Conservation (phyloP, 2,888 invertebrate species). For the Pollenia angustigena region DNA sequence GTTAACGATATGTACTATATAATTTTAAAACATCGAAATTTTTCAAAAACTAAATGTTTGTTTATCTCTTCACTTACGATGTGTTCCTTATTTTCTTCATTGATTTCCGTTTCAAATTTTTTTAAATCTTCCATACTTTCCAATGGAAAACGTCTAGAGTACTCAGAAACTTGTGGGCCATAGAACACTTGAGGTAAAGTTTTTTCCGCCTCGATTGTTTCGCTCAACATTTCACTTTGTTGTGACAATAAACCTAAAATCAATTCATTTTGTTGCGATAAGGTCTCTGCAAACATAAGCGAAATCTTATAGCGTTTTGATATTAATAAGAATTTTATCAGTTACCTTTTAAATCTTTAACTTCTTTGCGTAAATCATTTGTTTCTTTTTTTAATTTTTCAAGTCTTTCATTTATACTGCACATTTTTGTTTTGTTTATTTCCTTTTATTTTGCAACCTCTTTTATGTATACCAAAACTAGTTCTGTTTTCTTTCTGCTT, state of each 20-base stretch:
- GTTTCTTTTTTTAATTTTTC: constrained; percentile 48
- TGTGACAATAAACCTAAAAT: constrained; percentile 49
- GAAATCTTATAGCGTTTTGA: not conserved
- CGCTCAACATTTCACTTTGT: constrained; percentile 12
- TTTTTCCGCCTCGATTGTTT: not conserved
- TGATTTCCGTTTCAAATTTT: constrained; percentile 44
- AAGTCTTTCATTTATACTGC: constrained; percentile 45
- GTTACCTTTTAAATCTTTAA: constrained; percentile 58
- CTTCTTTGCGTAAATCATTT: constrained; percentile 41
- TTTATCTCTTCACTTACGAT: constrained; percentile 23
- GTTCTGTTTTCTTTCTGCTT: constrained; percentile 11
- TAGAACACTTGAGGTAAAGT: not conserved
- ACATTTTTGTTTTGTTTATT: constrained; percentile 19
- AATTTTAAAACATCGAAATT: too few relatives aligned
- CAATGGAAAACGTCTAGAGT: constrained; percentile 36
- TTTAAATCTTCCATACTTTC: constrained; percentile 36
- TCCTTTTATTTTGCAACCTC: not conserved
- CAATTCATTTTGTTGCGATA: constrained; percentile 52
- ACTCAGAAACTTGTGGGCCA: not conserved
- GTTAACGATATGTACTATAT: too few relatives aligned
- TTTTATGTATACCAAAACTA: constrained; percentile 12
- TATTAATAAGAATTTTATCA: not conserved
- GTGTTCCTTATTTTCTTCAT: constrained; percentile 42
- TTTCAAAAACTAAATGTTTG: not conserved
- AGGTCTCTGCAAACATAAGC: constrained; percentile 1